Conservation (phyloP, 1,140 invertebrate genomes). For the Drosophila busckii region DNA sequence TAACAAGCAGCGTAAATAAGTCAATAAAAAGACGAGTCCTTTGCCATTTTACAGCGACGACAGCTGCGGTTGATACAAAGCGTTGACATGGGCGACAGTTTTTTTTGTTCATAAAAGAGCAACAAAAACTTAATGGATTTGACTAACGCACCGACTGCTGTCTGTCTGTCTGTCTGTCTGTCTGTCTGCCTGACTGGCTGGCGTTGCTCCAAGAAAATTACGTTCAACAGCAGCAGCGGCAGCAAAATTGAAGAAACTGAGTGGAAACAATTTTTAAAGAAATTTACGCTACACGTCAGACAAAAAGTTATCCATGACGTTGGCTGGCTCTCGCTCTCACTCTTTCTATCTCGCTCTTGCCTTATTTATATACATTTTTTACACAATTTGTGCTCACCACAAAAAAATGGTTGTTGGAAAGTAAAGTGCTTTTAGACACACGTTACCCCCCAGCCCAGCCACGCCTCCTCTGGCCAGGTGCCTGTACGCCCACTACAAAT, state of each 20-base stretch:
- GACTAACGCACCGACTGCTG: slow-evolving; percentile 50
- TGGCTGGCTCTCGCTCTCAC: too few species aligned
- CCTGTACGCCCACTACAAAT: slow-evolving; percentile 1
- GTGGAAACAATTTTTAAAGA: slow-evolving; percentile 56
- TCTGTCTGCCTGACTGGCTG: slow-evolving; percentile 16
- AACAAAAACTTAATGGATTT: slow-evolving; percentile 72
- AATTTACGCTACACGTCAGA: slow-evolving; percentile 59
- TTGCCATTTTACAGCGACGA: slow-evolving; percentile 16
- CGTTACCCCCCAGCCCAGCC: neutral
- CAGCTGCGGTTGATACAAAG: slow-evolving; percentile 31
- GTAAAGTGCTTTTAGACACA: slow-evolving; percentile 27
- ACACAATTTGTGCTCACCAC: slow-evolving; percentile 26
- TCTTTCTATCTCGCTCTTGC: too few species aligned
- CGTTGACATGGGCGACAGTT: slow-evolving; percentile 50
- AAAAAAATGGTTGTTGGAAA: slow-evolving; percentile 48
- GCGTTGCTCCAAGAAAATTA: slow-evolving; percentile 55
- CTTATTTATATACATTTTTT: slow-evolving; percentile 40
- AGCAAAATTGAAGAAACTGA: slow-evolving; percentile 36
- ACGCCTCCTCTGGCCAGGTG: slow-evolving; percentile 6
- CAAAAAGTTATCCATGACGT: slow-evolving; percentile 19
- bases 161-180: slow-evolving; percentile 16
- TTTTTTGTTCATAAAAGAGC: slow-evolving; percentile 51
- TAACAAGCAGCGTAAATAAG: neutral
- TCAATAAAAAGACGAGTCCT: slow-evolving; percentile 27
- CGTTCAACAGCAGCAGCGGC: slow-evolving; percentile 28